These are phyloP conservation scores for Amphipoea lucens DNA, from an alignment of 2,888 invertebrate species.

Conservation along the genomic window DNA sequence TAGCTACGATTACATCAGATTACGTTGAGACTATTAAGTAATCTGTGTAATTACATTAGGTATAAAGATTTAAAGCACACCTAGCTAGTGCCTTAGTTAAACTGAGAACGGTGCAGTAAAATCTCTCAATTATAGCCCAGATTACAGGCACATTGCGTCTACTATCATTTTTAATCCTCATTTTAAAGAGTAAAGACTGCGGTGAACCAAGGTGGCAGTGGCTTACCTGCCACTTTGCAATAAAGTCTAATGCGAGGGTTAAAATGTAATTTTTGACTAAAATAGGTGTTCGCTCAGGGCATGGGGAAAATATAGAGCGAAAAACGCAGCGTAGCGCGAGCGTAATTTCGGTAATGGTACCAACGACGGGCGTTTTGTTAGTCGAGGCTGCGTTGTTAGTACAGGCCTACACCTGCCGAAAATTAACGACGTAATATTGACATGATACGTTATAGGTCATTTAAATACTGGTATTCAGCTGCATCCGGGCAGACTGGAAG, in stretches of 20 bases:
- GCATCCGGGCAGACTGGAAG: not conserved
- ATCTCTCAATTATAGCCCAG: constrained; percentile 30
- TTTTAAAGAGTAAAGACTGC: constrained; percentile 24
- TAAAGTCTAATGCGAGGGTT: constrained; percentile 33
- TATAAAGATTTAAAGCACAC: constrained; percentile 22
- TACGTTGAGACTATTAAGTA: constrained; percentile 20
- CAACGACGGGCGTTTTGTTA: not conserved
- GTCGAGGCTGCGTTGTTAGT: not conserved
- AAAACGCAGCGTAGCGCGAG: not conserved
- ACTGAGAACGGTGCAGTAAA: constrained; percentile 3
- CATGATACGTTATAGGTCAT: not conserved
- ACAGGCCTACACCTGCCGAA: not conserved
- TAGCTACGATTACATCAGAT: constrained; percentile 22
- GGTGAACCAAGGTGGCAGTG: constrained; percentile 3
- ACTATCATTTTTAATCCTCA: constrained; percentile 36
- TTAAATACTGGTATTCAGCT: not conserved
- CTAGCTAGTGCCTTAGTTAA: not conserved
- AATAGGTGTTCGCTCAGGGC: not conserved
- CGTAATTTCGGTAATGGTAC: no score
- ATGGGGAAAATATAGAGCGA: not conserved
- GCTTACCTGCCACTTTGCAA: constrained; percentile 27
- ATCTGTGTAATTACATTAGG: constrained; percentile 35
- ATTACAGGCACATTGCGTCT: constrained; percentile 12
- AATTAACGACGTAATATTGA: not conserved
- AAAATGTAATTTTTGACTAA: constrained; percentile 4